Percentiles rank a stretch among this genome's conserved stretches.
Conservation (phyloP, 2,888 invertebrate species). For the Capitulum mitella region DNA sequence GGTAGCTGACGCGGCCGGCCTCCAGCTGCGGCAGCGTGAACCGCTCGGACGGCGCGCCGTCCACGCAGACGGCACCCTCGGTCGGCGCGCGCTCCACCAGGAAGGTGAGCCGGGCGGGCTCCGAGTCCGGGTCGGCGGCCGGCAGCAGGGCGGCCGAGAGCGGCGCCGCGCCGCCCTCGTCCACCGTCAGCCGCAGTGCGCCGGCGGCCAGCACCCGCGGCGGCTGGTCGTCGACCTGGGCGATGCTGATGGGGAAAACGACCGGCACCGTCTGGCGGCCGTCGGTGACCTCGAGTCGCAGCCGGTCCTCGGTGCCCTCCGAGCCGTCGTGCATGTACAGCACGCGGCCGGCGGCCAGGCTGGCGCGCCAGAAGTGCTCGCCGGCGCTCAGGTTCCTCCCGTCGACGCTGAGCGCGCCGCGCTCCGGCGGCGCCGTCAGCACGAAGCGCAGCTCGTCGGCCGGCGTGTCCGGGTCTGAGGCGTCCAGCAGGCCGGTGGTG, state of each 20-base stretch:
- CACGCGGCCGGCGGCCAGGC: constrained; percentile 40
- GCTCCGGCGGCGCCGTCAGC: constrained; percentile 39
- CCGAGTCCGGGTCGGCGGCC: constrained; percentile 42
- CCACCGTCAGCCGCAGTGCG: constrained; percentile 38
- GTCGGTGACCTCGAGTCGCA: constrained; percentile 43
- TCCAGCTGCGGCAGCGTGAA: constrained; percentile 42
- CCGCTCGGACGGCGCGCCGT: constrained; percentile 38
- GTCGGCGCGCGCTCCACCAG: constrained; percentile 39
- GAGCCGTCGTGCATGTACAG: constrained; percentile 40
- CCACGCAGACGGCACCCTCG: constrained; percentile 39
- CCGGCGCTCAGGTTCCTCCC: constrained; percentile 38
- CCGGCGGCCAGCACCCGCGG: constrained; percentile 35
- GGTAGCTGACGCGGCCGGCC: constrained; percentile 39
- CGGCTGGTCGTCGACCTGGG: constrained; percentile 33
- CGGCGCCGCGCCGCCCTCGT: constrained; percentile 40
- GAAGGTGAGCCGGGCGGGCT: constrained; percentile 38
- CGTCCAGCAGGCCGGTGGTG: constrained; percentile 40
- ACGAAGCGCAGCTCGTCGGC: constrained; percentile 39
- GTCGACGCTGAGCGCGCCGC: constrained; percentile 40
- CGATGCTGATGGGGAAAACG: constrained; percentile 40
- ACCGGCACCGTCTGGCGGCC: constrained; percentile 43
- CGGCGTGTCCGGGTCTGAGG: constrained; percentile 42
- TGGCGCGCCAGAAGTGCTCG: constrained; percentile 40
- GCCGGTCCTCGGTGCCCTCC: constrained; percentile 37
- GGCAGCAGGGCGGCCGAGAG: constrained; percentile 40